Conservation (phyloP, 2,797 vertebrate species). For the Neostethus bicornis region DNA sequence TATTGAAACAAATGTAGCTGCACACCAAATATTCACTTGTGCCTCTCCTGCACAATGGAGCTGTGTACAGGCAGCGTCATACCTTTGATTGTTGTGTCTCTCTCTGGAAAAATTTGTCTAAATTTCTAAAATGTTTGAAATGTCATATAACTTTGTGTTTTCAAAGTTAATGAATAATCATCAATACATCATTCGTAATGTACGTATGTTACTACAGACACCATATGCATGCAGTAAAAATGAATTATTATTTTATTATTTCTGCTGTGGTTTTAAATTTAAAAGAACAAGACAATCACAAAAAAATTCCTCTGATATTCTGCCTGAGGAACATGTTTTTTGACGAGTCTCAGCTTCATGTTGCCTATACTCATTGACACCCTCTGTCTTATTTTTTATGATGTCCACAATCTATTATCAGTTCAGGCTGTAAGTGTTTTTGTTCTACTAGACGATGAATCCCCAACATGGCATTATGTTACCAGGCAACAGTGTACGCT, state of each 20-base stretch:
- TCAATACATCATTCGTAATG: no score
- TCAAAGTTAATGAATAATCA: no score
- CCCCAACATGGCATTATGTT: slow-evolving; percentile 73
- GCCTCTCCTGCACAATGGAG: no score
- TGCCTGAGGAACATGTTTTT: slow-evolving; percentile 26
- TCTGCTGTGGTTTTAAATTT: slow-evolving; percentile 22
- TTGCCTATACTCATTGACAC: slow-evolving; percentile 54
- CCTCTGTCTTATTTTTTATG: slow-evolving; percentile 58
- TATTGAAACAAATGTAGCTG: no score
- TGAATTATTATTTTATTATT: slow-evolving; percentile 57
- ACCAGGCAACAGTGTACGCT: slow-evolving; percentile 75
- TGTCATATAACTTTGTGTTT: no score
- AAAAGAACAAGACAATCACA: slow-evolving; percentile 22
- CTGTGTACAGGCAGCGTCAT: no score
- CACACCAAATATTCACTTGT: no score
- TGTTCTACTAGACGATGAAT: slow-evolving; percentile 74
- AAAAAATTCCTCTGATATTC: slow-evolving; percentile 9
- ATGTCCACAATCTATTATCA: slow-evolving; percentile 66
- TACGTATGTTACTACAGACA: no score
- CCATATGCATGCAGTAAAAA: slow-evolving; percentile 54
- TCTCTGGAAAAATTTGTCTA: no score
- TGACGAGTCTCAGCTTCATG: slow-evolving; percentile 30
- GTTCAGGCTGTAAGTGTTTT: slow-evolving; percentile 70
- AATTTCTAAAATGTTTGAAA: no score
- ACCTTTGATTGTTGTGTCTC: no score